Evolutionary conservation across 23 tunicate genomes (phyloP).

Genomic region (Ascidia mentula): DNA sequence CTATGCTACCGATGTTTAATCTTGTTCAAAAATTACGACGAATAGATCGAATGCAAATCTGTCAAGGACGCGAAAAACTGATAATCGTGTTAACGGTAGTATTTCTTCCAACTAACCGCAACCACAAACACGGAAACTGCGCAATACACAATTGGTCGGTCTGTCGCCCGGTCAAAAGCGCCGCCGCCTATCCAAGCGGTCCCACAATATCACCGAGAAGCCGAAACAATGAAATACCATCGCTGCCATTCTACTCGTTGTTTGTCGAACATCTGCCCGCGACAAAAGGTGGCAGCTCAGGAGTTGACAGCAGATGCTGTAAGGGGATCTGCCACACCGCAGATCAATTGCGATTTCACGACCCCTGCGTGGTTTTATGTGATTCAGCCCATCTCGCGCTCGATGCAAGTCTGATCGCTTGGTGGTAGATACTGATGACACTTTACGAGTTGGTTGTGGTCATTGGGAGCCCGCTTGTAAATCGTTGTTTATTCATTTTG

Average conservation of each 20-base stretch:
- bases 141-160: not conserved
- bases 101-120: not conserved
- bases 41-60: too few relatives aligned
- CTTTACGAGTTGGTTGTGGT: too few relatives aligned
- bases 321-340: not conserved
- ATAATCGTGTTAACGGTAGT: too few relatives aligned
- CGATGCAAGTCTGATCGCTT: too few relatives aligned
- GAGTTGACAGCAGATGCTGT: slow-evolving; percentile 3
- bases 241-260: not conserved
- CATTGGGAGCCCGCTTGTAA: too few relatives aligned
- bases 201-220: not conserved
- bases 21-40: too few relatives aligned
- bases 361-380: not conserved
- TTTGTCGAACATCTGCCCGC: not conserved
- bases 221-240: not conserved
- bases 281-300: not conserved
- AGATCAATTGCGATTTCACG: slow-evolving; percentile 1
- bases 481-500: too few relatives aligned
- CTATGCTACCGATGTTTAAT: too few relatives aligned
- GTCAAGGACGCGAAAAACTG: too few relatives aligned
- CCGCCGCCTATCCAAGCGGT: not conserved
- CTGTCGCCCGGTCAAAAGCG: not conserved
- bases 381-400: too few relatives aligned
- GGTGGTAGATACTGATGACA: too few relatives aligned
- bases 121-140: not conserved